A percentile compares a stretch with the other conserved stretches of the same genome.
These are phyloP conservation scores for Tenodera sinensis DNA, from an alignment of 2,888 invertebrate genomes.

Conservation along the genomic window DNA sequence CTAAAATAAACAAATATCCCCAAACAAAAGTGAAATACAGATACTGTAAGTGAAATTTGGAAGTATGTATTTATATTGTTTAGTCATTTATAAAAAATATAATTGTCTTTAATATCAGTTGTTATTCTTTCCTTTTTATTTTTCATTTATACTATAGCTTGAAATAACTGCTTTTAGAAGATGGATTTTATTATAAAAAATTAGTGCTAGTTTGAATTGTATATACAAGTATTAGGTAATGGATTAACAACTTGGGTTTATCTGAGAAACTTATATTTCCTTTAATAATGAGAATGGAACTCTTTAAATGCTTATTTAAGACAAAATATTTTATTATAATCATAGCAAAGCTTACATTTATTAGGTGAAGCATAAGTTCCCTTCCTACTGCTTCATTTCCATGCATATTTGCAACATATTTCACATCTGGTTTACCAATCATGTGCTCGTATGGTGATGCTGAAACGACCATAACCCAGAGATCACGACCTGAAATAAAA, in stretches of 20 bases:
- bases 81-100: too few species aligned
- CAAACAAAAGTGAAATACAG: too few species aligned
- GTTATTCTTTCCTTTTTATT: too few species aligned
- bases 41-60: too few species aligned
- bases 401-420: constrained; percentile 96
- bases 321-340: not conserved
- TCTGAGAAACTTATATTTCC: not conserved
- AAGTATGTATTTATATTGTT: too few species aligned
- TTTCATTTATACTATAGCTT: too few species aligned
- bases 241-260: not conserved
- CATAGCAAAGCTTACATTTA: constrained; percentile 58
- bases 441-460: constrained; percentile 87
- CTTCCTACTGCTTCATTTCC: constrained; percentile 96
- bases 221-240: not conserved
- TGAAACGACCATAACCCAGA: constrained; percentile 93
- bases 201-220: not conserved
- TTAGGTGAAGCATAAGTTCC: constrained; percentile 87
- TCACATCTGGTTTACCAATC: constrained; percentile 95
- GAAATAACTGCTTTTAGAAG: too few species aligned
- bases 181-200: not conserved
- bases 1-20: too few species aligned
- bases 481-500: constrained; percentile 65
- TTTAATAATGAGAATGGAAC: not conserved
- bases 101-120: too few species aligned
- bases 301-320: not conserved